phyloP scores from a whole-genome alignment of 2,797 vertebrate species.

The Anguilla megastoma region DNA sequence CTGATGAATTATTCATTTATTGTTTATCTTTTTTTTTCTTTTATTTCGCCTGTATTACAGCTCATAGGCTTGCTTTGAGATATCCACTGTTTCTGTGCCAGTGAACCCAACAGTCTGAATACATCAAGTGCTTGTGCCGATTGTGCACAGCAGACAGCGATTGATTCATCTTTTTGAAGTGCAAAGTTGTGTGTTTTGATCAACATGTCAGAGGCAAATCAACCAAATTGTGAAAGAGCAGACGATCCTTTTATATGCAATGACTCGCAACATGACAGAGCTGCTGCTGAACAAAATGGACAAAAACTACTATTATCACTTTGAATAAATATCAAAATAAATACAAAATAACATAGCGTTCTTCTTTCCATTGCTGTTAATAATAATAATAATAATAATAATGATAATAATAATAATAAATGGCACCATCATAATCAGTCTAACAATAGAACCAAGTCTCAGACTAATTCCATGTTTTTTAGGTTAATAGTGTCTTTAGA shows the following conservation, averaged over 20 bases:
- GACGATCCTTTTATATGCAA: background rate
- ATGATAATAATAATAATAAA: background rate
- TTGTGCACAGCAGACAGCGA: background rate
- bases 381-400: background rate
- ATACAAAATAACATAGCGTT: background rate
- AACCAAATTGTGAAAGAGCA: background rate
- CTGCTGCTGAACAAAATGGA: background rate
- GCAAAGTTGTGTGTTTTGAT: background rate
- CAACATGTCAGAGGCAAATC: background rate
- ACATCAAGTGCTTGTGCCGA: background rate
- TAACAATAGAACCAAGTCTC: too few species aligned
- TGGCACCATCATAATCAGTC: too few species aligned
- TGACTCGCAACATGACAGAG: background rate
- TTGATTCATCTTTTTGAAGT: constrained; percentile 8
- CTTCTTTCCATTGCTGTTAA: background rate
- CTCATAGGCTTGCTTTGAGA: background rate
- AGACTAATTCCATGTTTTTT: background rate
- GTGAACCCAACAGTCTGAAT: background rate
- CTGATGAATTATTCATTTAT: background rate
- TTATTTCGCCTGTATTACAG: background rate
- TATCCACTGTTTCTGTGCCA: background rate
- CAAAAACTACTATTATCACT: background rate
- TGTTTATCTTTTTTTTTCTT: background rate
- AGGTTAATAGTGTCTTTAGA: background rate
- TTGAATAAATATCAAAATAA: background rate